These are phyloP conservation scores for Zaprionus davidi DNA, from an alignment of 1,140 invertebrate species.

Conservation along the genomic window DNA sequence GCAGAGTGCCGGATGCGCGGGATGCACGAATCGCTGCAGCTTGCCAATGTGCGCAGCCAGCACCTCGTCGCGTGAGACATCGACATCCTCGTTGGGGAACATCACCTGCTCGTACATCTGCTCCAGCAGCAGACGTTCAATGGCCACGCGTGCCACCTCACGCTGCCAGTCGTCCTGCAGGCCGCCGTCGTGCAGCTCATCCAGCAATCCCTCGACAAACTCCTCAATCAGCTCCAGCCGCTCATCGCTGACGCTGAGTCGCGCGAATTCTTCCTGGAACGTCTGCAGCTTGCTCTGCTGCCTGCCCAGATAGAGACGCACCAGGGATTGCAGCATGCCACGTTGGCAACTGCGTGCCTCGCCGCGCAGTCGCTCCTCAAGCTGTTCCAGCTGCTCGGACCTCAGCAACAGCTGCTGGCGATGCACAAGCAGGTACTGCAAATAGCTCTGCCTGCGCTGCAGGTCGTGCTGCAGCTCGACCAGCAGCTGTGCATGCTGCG, in stretches of 20 bases:
- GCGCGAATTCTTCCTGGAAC: constrained; percentile 92
- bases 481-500: constrained; percentile 91
- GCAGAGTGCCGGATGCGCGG: constrained; percentile 92
- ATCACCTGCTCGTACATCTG: constrained; percentile 96
- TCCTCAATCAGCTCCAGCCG: constrained; percentile 90
- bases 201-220: constrained; percentile 86
- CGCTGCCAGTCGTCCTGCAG: constrained; percentile 88
- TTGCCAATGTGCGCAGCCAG: constrained; percentile 95
- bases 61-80: constrained; percentile 95
- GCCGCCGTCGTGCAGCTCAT: constrained; percentile 64
- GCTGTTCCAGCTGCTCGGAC: constrained; percentile 90
- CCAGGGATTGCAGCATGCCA: constrained; percentile 92
- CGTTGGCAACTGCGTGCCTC: constrained; percentile 91
- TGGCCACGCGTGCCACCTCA: constrained; percentile 89
- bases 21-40: constrained; percentile 91
- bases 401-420: constrained; percentile 93
- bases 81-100: constrained; percentile 98
- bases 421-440: constrained; percentile 93
- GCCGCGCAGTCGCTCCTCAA: constrained; percentile 87
- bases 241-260: constrained; percentile 91
- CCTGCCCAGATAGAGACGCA: constrained; percentile 90
- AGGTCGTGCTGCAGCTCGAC: constrained; percentile 93
- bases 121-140: constrained; percentile 93
- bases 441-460: constrained; percentile 91
- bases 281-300: constrained; percentile 87